Evolutionary conservation across 2,113 vertebrate genomes (phyloP).

Genomic region (Recurvirostra avosetta): DNA sequence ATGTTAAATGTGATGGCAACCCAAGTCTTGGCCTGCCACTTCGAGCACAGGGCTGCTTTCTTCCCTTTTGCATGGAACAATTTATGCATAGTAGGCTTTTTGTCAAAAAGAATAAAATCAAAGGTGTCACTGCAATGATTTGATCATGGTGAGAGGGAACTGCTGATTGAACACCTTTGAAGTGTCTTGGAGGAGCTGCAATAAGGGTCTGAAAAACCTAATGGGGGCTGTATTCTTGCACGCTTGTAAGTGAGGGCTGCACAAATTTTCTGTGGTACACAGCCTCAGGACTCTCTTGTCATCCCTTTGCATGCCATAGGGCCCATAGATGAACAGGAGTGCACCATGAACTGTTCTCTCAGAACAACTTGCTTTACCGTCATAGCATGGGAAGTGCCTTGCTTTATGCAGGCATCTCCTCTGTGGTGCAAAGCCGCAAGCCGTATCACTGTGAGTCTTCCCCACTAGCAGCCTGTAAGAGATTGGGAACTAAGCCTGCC

Average conservation of each 20-base stretch:
- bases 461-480: not conserved
- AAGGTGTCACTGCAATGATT: not conserved
- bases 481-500: not conserved
- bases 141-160: not conserved
- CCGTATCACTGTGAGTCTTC: not conserved
- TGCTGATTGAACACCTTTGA: not conserved
- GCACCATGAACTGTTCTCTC: not conserved
- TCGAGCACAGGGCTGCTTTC: not conserved
- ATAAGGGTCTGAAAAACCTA: not conserved
- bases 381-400: not conserved
- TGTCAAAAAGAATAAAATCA: not conserved
- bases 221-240: not conserved
- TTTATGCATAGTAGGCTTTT: not conserved
- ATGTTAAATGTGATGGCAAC: not conserved
- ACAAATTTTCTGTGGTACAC: not conserved
- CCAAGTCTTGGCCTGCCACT: not conserved
- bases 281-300: not conserved
- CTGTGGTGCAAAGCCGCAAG: not conserved
- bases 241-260: not conserved
- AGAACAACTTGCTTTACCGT: not conserved
- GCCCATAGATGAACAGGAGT: not conserved
- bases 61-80: not conserved
- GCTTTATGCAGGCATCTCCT: fast-evolving
- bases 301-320: not conserved
- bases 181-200: not conserved